Evolutionary conservation across 1,140 invertebrate species (phyloP), one percentile per base, ranked within the genome.

Genomic region (Temnothorax longispinosus): DNA sequence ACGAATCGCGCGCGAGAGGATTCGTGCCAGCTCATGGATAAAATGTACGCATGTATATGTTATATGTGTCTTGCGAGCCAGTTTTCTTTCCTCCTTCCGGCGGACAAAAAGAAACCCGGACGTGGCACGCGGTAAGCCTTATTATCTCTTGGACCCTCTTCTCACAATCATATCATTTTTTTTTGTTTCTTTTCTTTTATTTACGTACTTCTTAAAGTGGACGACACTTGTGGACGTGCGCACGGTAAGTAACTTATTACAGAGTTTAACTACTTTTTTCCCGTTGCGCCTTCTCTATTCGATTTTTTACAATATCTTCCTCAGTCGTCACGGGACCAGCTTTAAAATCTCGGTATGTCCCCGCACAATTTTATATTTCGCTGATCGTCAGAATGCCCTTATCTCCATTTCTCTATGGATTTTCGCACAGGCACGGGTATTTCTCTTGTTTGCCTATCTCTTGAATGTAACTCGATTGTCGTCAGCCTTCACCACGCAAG

Each of bases 141-240:
- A 71, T 77, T 88, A 85, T 56, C 74, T 88, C 84, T 92, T 92
- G 91, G 91, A 92, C 91, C 92, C 92, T 91, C 90, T 91, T 91
- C 88, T 91, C 86, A 64, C 85, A 85, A 81, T 84, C 88, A 38
- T 62, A 86, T 75, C 74, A 27, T 84, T 78, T 88, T 87, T 87
- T 54, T 71, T 87, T 81, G 76, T 58, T 75, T 75, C 69, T 78
- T 81, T 56, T 78, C 65, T 91, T 85, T 85, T 78, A 86, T 80
- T 78, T 88, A 88, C 69, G 64, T 87, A 87, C 32, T 89, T 27
- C 69, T 90, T 90, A 88, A 91, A 89, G 58, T 93, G 91, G 92
- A 93, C 91, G 91, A 93, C 90, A 92, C 92, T 88, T 86, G 91
- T 92, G 92, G 92, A 93, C 92, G 91, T 92, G 89, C 89, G 90